A percentile compares a stretch with the other conserved stretches of the same genome.
phyloP scores from a whole-genome alignment of 2,113 vertebrate species.

The Python bivittatus region DNA sequence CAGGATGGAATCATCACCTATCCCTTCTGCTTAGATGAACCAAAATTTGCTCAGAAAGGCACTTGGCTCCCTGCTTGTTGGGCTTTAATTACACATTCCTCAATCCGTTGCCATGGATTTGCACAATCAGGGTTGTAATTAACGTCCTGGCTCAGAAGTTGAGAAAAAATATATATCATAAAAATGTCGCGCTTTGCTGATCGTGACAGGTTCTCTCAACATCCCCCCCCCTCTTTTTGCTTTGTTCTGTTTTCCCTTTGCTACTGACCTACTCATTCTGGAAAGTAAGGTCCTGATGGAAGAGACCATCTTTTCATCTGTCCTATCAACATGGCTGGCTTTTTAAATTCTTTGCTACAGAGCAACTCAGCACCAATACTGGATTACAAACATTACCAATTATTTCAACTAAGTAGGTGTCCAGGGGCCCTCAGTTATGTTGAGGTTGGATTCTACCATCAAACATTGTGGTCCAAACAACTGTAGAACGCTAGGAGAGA shows the following conservation, averaged over 20 bases:
- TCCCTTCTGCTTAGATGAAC: constrained; percentile 17
- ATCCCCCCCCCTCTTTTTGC: background rate
- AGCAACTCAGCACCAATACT: background rate
- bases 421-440: background rate
- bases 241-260: background rate
- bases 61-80: background rate
- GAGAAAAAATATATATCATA: constrained; percentile 17
- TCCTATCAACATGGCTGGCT: background rate
- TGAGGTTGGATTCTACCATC: background rate
- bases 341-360: no score
- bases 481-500: background rate
- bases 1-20: background rate
- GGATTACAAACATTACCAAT: background rate
- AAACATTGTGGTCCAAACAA: background rate
- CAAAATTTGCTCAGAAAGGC: background rate
- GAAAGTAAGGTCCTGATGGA: background rate
- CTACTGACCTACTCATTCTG: background rate
- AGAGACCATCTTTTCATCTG: background rate
- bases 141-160: constrained; percentile 2
- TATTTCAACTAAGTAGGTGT: background rate
- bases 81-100: constrained; percentile 28
- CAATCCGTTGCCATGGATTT: constrained; percentile 33
- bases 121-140: constrained; percentile 11
- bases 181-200: constrained; percentile 14
- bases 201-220: background rate